These are phyloP conservation scores for Ellobius talpinus DNA, from an alignment of 2,113 vertebrate genomes.

Conservation along the genomic window DNA sequence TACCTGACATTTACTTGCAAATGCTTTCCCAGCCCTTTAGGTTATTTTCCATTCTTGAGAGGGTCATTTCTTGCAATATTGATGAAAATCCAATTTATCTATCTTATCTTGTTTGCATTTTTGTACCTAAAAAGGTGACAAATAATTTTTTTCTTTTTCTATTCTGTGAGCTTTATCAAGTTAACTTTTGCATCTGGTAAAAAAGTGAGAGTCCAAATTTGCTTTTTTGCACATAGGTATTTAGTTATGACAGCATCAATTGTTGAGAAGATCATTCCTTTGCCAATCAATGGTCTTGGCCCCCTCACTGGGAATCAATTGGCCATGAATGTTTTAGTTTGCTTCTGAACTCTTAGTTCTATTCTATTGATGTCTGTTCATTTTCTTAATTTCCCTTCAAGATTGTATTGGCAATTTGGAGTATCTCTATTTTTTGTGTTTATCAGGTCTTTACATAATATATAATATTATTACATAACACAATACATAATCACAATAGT, in stretches of 20 bases:
- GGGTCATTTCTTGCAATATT: conserved; percentile 14
- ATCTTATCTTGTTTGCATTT: background rate
- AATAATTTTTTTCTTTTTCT: background rate
- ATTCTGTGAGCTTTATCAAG: background rate
- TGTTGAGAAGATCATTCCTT: conserved; percentile 13
- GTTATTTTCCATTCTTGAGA: conserved; percentile 6
- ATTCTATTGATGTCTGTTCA: background rate
- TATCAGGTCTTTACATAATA: background rate
- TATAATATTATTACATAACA: background rate
- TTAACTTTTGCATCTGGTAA: conserved; percentile 22
- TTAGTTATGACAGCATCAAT: background rate
- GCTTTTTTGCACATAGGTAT: background rate
- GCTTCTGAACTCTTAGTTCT: background rate
- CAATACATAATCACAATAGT: background rate
- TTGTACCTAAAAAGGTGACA: background rate
- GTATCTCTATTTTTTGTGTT: background rate
- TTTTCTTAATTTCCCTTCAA: background rate
- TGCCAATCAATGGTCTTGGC: background rate
- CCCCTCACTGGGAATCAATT: background rate
- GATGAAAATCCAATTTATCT: background rate
- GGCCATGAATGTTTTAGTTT: background rate
- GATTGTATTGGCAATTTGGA: background rate
- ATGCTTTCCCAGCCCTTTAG: background rate
- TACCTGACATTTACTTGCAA: background rate
- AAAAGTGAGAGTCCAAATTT: background rate